These are phyloP conservation scores for Leucoraja erinaceus DNA, from an alignment of 2,113 vertebrate species.

Conservation along the genomic window DNA sequence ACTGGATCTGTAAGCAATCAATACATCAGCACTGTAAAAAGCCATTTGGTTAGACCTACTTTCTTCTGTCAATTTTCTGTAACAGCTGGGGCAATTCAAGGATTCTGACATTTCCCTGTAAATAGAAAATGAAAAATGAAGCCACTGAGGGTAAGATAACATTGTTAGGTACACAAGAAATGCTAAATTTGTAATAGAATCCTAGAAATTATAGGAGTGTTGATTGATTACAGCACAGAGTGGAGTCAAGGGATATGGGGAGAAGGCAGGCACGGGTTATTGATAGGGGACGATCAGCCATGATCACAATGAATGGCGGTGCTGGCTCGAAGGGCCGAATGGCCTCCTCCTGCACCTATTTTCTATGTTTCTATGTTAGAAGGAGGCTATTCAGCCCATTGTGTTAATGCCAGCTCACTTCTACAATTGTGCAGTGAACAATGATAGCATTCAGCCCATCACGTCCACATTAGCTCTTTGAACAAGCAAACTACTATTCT, in stretches of 20 bases:
- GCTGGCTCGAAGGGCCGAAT: too few species aligned
- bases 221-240: too few species aligned
- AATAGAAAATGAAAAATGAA: neutral
- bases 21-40: neutral
- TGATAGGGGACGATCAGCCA: too few species aligned
- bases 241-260: too few species aligned
- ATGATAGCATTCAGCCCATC: too few species aligned
- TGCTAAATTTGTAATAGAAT: neutral
- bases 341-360: too few species aligned
- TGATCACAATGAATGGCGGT: too few species aligned
- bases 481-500: neutral
- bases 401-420: neutral
- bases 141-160: neutral
- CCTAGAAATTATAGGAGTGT: neutral
- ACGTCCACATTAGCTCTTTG: neutral
- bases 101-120: neutral
- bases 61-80: neutral
- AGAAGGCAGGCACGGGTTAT: too few species aligned
- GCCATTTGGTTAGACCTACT: neutral
- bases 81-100: neutral
- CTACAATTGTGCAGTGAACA: too few species aligned
- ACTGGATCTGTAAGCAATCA: neutral
- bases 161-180: neutral
- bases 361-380: too few species aligned
- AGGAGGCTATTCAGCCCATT: neutral